phyloP scores from a whole-genome alignment of 2,888 invertebrate genomes.

The Hydroisotoma schaefferi region DNA sequence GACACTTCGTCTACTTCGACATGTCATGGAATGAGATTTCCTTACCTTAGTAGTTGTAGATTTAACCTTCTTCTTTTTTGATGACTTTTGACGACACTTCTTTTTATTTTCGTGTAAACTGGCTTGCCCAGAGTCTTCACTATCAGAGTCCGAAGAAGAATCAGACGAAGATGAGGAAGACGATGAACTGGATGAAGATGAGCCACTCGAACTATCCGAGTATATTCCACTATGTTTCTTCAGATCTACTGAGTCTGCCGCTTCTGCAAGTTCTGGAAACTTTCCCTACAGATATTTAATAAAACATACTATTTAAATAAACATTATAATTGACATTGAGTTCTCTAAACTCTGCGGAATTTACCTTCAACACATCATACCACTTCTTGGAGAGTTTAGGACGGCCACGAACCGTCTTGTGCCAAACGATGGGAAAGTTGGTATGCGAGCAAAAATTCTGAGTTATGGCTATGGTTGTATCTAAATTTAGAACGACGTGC shows the following conservation, averaged over 20 bases:
- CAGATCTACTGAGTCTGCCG: constrained; percentile 80
- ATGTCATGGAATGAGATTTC: too few species aligned
- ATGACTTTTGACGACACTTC: constrained; percentile 47
- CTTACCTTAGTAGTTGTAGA: too few species aligned
- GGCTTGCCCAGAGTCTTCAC: constrained; percentile 79
- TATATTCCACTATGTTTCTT: constrained; percentile 83
- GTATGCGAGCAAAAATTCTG: constrained; percentile 96
- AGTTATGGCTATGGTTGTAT: constrained; percentile 93
- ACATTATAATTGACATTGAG: neutral
- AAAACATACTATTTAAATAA: too few species aligned
- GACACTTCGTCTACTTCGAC: too few species aligned
- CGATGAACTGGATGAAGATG: constrained; percentile 66
- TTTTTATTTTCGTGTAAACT: constrained; percentile 78
- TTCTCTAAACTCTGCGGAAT: constrained; percentile 3
- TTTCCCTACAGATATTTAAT: constrained; percentile 49
- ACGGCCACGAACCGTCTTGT: constrained; percentile 90
- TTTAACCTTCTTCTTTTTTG: too few species aligned
- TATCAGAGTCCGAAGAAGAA: constrained; percentile 59
- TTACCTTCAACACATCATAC: constrained; percentile 60
- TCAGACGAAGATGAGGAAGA: constrained; percentile 50
- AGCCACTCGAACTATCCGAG: constrained; percentile 88
- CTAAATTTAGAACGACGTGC: constrained; percentile 98
- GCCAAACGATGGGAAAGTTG: constrained; percentile 97
- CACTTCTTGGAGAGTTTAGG: constrained; percentile 95
- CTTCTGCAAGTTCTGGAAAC: constrained; percentile 70